phyloP scores from a whole-genome alignment of 1,140 invertebrate genomes.

The Rhagoletis pomonella region DNA sequence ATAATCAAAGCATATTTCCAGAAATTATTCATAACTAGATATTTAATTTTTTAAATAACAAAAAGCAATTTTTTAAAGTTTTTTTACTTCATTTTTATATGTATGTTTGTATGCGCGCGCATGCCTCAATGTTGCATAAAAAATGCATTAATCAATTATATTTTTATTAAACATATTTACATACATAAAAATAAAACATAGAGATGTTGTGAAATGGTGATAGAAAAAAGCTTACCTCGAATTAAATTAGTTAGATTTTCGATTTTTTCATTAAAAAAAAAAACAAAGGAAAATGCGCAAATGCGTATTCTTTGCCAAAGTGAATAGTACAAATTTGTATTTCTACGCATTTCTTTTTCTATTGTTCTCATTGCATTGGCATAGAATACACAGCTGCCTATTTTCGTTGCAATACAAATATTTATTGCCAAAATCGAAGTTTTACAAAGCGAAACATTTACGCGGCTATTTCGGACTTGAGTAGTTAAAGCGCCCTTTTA shows the following conservation, averaged over 20 bases:
- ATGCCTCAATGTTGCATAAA: neutral
- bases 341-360: neutral
- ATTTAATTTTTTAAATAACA: too few relatives aligned
- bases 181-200: neutral
- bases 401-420: constrained; percentile 28
- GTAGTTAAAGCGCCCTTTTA: constrained; percentile 72
- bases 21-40: too few relatives aligned
- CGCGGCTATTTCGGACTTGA: constrained; percentile 73
- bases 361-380: constrained; percentile 38
- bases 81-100: too few relatives aligned
- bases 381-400: constrained; percentile 43
- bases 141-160: neutral
- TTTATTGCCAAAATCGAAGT: constrained; percentile 41
- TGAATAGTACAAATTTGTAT: constrained; percentile 23
- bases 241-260: constrained; percentile 51
- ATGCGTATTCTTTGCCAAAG: constrained; percentile 50
- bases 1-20: too few relatives aligned
- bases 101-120: neutral
- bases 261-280: neutral
- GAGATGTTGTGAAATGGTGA: constrained; percentile 26
- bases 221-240: constrained; percentile 36
- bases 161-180: neutral
- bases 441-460: constrained; percentile 71
- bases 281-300: constrained; percentile 32
- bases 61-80: too few relatives aligned